These are phyloP conservation scores for human (Homo sapiens) DNA, from an alignment of 2,113 vertebrate genomes.

Conservation along the genomic window DNA sequence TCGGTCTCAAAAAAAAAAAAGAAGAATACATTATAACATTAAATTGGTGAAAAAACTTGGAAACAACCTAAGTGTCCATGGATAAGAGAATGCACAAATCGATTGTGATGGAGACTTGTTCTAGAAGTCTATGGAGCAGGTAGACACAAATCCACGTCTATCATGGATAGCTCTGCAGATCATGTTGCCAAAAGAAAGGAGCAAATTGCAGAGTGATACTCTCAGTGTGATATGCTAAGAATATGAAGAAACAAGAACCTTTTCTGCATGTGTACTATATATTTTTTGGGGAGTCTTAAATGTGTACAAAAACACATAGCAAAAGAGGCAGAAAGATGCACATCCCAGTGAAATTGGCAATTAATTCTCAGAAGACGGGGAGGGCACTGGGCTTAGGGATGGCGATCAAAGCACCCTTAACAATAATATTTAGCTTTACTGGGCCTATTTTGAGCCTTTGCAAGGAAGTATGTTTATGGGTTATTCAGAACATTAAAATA, in stretches of 20 bases:
- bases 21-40: not conserved
- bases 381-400: not conserved
- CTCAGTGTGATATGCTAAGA: not conserved
- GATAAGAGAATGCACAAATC: not conserved
- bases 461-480: not conserved
- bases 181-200: not conserved
- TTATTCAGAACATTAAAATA: not conserved
- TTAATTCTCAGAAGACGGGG: not conserved
- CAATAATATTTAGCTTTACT: not conserved
- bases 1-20: too few species aligned
- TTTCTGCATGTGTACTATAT: not conserved
- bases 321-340: not conserved
- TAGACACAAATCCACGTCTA: accelerated
- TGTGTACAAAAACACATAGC: not conserved
- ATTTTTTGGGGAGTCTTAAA: not conserved
- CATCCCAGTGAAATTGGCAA: not conserved
- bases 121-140: not conserved
- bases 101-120: not conserved
- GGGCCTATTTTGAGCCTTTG: not conserved
- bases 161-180: not conserved
- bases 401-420: not conserved
- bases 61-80: not conserved
- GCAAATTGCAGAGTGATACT: not conserved
- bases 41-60: not conserved
- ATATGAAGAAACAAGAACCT: not conserved